Base-by-base conservation (phyloP, 1,140 invertebrate genomes). In the Scaptomyza hsui region DNA sequence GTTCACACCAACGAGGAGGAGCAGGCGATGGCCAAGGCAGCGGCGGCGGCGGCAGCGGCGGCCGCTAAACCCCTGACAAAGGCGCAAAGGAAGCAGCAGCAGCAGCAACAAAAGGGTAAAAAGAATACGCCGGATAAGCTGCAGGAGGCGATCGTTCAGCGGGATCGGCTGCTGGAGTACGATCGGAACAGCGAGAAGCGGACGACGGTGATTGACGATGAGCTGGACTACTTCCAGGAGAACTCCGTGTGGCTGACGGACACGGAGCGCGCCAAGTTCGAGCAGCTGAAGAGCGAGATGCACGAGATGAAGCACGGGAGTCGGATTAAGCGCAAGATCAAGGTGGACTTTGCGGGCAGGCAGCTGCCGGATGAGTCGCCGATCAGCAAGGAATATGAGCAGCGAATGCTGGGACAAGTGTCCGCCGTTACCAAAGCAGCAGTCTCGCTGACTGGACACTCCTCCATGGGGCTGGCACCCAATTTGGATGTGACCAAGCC, bases 161-260 rank as follows among this genome's bases (percentile, higher is more conserved):
- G 97, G 67, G 95, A 98, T 78, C 94, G 94, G 63, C 92, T 99
- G 37, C 90, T 99, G 29, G 97, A 98, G 88, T 98, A 94, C 93
- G 97, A 99, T 92, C 93, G 94, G 64, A 97, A 95, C 48, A 97
- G 97, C 92, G 95, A 96, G 74, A 94, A 94, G 61, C 93, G 97
- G 69, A 99, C 98, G 0, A 95, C 94, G 83, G 97, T 99, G 2
- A 98, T 98, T 65, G 98, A 99, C 91, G 98, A 99, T 91, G 97
- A 99, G 89, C 95, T 95, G 70, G 98, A 99, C 92, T 99, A 99
- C 92, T 99, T 97, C 92, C 82, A 81, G 64, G 77, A 95, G 4
- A 95, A 95, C 90, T 95, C 95, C 65, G 95, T 95, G 16, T 99
- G 98, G 97, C 91, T 98, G 3, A 94, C 93, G 42, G 92, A 95